Conservation (phyloP, 2,888 invertebrate species). For the Drosophila cracens region DNA sequence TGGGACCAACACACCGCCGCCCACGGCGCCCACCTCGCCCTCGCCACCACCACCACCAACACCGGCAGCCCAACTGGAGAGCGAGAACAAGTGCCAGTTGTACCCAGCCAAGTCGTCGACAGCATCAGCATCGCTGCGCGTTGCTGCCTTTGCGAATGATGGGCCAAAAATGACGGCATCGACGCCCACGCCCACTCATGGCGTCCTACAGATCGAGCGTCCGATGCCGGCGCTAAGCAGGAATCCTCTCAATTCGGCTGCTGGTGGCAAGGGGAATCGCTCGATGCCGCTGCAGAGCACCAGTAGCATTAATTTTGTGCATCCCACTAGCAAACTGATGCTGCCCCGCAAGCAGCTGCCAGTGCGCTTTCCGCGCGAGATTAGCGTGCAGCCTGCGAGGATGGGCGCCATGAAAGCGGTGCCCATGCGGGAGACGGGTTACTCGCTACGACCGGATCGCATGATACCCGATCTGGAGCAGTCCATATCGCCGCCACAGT, state of each 20-base stretch:
- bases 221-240: slow-evolving; percentile 58
- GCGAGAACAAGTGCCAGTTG: slow-evolving; percentile 9
- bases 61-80: neutral
- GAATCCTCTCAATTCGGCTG: slow-evolving; percentile 15
- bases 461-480: slow-evolving; percentile 76
- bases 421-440: slow-evolving; percentile 74
- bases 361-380: slow-evolving; percentile 64
- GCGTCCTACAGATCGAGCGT: slow-evolving; percentile 58
- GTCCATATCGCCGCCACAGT: slow-evolving; percentile 74
- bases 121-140: slow-evolving; percentile 52
- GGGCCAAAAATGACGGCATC: neutral
- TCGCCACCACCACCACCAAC: slow-evolving; percentile 40
- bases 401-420: slow-evolving; percentile 70
- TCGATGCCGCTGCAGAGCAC: slow-evolving; percentile 56
- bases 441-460: slow-evolving; percentile 75
- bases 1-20: slow-evolving; percentile 68
- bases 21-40: slow-evolving; percentile 70
- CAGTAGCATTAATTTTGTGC: slow-evolving; percentile 64
- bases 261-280: slow-evolving; percentile 41
- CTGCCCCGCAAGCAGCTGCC: slow-evolving; percentile 64
- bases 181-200: slow-evolving; percentile 43
- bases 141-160: slow-evolving; percentile 80
- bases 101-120: slow-evolving; percentile 23
- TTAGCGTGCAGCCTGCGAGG: slow-evolving; percentile 60
- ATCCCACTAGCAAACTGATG: slow-evolving; percentile 72